A percentile compares a stretch with the other conserved stretches of the same genome.
Conservation (phyloP, 2,113 vertebrate genomes). For the Rhabdomys dilectus region DNA sequence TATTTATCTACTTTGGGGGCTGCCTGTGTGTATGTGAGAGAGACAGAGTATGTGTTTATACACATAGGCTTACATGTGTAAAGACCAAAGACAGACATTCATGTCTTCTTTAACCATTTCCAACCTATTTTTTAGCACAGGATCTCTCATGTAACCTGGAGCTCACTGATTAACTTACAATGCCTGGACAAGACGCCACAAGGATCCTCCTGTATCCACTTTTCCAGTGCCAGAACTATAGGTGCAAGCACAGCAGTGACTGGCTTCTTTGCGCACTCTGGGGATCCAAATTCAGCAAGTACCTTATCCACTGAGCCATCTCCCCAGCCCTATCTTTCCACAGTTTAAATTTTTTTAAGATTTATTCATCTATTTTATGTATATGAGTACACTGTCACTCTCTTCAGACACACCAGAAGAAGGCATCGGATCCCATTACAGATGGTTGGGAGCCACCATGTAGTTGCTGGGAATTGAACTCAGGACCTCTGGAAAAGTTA, state of each 20-base stretch:
- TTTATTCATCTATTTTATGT: too few relatives aligned
- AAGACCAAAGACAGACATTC: not conserved
- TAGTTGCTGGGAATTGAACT: too few relatives aligned
- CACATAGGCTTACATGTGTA: too few relatives aligned
- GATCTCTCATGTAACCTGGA: not conserved
- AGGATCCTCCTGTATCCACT: not conserved
- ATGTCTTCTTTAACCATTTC: not conserved
- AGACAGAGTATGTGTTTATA: not conserved
- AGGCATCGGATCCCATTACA: too few relatives aligned
- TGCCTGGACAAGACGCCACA: not conserved
- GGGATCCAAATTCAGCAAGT: not conserved
- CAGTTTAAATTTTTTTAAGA: too few relatives aligned
- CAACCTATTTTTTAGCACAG: not conserved
- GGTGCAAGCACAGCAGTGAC: not conserved
- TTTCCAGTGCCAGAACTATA: not conserved
- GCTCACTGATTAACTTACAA: not conserved
- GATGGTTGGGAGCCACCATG: too few relatives aligned
- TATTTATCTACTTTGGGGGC: not conserved
- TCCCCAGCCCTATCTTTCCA: not conserved
- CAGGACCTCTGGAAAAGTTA: too few relatives aligned
- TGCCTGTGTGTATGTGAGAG: not conserved
- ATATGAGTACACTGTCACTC: too few relatives aligned
- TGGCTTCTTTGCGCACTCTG: not conserved
- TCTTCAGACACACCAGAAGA: too few relatives aligned
- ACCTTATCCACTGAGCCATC: not conserved